Evolutionary conservation across 2,888 invertebrate species (phyloP), one percentile per base, ranked within the genome.

Genomic region (Aleiodes alternator): DNA sequence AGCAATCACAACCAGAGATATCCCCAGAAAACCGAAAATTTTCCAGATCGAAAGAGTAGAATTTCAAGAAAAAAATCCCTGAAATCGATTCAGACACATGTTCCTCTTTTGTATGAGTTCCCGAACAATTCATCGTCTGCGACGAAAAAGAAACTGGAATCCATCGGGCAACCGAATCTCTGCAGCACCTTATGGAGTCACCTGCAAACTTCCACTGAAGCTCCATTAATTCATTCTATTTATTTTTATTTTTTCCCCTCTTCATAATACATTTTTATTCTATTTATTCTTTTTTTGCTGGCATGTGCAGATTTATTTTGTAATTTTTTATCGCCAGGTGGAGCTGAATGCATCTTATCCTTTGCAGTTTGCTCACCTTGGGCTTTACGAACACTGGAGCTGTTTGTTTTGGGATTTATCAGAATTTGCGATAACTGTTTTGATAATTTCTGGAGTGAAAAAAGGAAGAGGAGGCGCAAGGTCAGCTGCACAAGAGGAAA

Each of bases 141-240:
- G 5, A 38, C 38, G 8, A 38, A 23, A 23, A 23, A 23, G 38
- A 8, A 8, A 23, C 23, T 38, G 38, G 38, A 38, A 38, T 38
- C 5, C 38, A 38, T 38, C 72, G 48, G 59, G 76, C 69, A 76
- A 76, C 72, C 76, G 72, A 76, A 76, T 76, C 76, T 76, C 73
- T 77, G 78, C 78, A 78, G 75, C 75, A 72, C 74, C 76, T 76
- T 61, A 48, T 38, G 43, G 66, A 61, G 68, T 72, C 78, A 73
- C 75, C 59, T 72, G 78, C 72, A 70, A 64, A 72, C 59, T 48
- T 56, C 50, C 61, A 51, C 34, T 29, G 23, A 66, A 53, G 55
- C 69, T 50, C 43, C 69, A 53, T 71, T 48, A 43, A 57, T 75
- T 43, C 43, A 57, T 72, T 64, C 23, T 23, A 23, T 23, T 23